Percentiles rank a stretch among this genome's conserved stretches.
phyloP scores from a whole-genome alignment of 2,888 invertebrate species.

The Siphlonurus alternatus region DNA sequence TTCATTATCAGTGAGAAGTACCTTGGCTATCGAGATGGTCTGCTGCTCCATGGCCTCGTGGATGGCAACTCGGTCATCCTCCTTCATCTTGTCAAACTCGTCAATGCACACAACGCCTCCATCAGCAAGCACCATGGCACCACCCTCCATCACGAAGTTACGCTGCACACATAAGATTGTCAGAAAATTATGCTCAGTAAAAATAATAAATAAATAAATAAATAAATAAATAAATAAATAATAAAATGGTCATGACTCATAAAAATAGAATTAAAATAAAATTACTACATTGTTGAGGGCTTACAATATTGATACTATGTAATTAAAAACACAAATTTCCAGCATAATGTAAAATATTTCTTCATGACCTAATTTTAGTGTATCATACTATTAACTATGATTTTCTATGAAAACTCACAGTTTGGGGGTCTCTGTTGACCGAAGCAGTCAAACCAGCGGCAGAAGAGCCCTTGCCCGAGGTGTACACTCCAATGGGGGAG shows the following conservation, averaged over 20 bases:
- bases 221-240: no score
- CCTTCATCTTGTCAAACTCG: conserved; percentile 99
- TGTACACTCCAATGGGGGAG: conserved; percentile 88
- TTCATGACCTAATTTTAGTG: no score
- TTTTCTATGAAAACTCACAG: no score
- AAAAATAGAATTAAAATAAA: no score
- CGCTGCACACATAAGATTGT: conserved; percentile 36
- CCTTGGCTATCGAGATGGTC: conserved; percentile 97
- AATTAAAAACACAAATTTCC: no score
- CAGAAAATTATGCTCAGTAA: not conserved
- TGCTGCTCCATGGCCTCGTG: conserved; percentile 99
- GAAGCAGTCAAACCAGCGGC: conserved; percentile 98
- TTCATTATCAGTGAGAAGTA: conserved; percentile 18
- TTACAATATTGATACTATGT: no score
- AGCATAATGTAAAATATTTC: no score
- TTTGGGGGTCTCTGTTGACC: conserved; percentile 80
- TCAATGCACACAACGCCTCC: conserved; percentile 99
- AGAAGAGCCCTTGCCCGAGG: conserved; percentile 98
- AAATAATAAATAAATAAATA: no score
- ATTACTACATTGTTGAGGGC: no score
- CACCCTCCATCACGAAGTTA: conserved; percentile 96
- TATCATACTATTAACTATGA: no score
- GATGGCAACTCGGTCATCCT: conserved; percentile 97
- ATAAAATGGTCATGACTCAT: no score
- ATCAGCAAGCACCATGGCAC: conserved; percentile 98